Conservation (phyloP, 2,797 vertebrate genomes). For the Limnodromus scolopaceus region DNA sequence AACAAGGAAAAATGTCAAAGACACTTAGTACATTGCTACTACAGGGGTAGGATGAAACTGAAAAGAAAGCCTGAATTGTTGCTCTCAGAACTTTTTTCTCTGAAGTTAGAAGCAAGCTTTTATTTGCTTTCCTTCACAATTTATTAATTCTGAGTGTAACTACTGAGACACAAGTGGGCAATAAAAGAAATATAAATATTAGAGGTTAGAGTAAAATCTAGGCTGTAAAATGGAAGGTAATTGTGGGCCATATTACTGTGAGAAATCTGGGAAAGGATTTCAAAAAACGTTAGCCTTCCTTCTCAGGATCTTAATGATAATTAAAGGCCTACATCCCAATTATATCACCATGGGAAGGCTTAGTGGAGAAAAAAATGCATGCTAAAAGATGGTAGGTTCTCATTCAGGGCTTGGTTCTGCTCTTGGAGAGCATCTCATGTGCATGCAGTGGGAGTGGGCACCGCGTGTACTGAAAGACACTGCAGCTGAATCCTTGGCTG, state of each 20-base stretch:
- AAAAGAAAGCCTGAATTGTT: neutral
- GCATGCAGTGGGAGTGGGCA: neutral
- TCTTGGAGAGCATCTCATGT: neutral
- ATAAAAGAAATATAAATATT: conserved; percentile 31
- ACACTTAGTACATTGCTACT: neutral
- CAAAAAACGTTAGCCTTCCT: neutral
- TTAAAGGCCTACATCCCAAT: neutral
- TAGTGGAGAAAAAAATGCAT: neutral
- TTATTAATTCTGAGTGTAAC: conserved; percentile 23
- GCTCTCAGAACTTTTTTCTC: conserved; percentile 31
- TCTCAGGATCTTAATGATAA: neutral
- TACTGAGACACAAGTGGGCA: neutral
- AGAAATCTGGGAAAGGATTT: neutral
- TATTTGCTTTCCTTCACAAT: conserved; percentile 15
- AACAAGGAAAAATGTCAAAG: conserved; percentile 57
- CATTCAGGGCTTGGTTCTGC: neutral
- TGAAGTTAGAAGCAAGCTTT: conserved; percentile 8
- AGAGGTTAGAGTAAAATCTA: neutral
- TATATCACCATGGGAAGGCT: neutral
- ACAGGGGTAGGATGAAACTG: neutral
- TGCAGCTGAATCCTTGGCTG: neutral
- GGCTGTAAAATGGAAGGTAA: neutral
- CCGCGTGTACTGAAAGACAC: neutral
- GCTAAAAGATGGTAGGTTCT: neutral
- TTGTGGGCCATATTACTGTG: neutral